Percentiles rank a stretch among this genome's conserved stretches.
Conservation (phyloP, 2,888 invertebrate species). For the Archips xylosteana region DNA sequence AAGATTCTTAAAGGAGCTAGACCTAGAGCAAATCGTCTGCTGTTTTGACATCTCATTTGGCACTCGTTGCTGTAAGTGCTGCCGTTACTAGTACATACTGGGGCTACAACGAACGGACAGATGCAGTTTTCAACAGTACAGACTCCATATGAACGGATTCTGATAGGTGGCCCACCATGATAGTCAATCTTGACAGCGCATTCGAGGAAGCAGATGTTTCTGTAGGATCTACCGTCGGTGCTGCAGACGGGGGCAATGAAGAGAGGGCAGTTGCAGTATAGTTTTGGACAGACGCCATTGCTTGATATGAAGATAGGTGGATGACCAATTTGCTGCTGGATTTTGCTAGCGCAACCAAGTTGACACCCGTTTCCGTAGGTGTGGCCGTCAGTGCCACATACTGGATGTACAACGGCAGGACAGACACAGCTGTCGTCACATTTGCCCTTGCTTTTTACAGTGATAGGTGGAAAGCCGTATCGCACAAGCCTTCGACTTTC, state of each 20-base stretch:
- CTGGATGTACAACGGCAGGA: background rate
- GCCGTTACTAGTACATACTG: conserved; percentile 27
- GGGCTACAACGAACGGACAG: conserved; percentile 1
- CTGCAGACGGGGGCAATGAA: conserved; percentile 27
- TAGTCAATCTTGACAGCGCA: conserved; percentile 9
- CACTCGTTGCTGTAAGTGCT: conserved; percentile 21
- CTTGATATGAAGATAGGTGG: conserved; percentile 27
- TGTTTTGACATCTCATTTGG: background rate
- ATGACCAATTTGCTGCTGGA: conserved; percentile 17
- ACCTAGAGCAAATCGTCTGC: background rate
- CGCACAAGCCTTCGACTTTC: conserved; percentile 22
- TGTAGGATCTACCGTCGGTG: conserved; percentile 16
- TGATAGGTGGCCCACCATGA: conserved; percentile 8
- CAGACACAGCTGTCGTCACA: conserved; percentile 9
- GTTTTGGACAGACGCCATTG: conserved; percentile 14
- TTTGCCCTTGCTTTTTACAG: conserved; percentile 16
- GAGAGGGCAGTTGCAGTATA: conserved; percentile 25
- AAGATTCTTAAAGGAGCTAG: background rate
- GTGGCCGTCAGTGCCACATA: conserved; percentile 29
- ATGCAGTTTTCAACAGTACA: conserved; percentile 11
- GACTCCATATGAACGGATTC: background rate
- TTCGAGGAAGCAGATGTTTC: conserved; percentile 34
- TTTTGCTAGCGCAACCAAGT: conserved; percentile 21
- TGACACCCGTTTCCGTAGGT: conserved; percentile 22
- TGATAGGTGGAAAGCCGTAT: conserved; percentile 22